Evolutionary conservation across 2,113 vertebrate species (phyloP).

Genomic region (Hyperopisus bebe): DNA sequence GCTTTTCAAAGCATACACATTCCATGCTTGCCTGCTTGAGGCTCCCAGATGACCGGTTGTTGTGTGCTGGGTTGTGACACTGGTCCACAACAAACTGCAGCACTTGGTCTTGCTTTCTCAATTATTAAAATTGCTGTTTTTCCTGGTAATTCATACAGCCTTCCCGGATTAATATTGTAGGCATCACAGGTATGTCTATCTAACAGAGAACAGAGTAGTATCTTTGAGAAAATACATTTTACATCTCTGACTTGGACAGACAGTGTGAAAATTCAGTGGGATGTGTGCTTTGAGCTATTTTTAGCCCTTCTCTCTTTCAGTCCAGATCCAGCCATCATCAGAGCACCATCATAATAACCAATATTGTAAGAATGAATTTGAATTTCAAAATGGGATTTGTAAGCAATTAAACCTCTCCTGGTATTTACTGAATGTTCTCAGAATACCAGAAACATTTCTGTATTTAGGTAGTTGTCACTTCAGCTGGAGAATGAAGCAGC

Average conservation of each 20-base stretch:
- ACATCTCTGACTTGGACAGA: neutral
- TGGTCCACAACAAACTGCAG: neutral
- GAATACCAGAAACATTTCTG: neutral
- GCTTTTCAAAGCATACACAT: neutral
- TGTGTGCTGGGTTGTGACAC: neutral
- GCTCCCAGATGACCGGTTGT: neutral
- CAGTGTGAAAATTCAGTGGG: neutral
- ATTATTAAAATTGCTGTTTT: neutral
- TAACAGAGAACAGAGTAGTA: neutral
- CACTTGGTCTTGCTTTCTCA: neutral
- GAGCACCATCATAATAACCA: neutral
- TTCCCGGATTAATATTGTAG: neutral
- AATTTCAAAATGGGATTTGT: neutral
- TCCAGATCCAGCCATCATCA: neutral
- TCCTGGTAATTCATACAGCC: neutral
- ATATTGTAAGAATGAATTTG: neutral
- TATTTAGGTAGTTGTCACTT: neutral
- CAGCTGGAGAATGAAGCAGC: neutral
- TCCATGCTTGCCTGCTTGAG: neutral
- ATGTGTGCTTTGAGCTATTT: neutral
- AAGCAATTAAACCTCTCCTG: neutral
- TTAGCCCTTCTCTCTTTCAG: neutral
- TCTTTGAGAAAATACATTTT: neutral
- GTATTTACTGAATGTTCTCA: neutral
- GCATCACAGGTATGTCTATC: neutral